Evolutionary conservation across 2,797 vertebrate species (phyloP).

Genomic region (Huso huso): DNA sequence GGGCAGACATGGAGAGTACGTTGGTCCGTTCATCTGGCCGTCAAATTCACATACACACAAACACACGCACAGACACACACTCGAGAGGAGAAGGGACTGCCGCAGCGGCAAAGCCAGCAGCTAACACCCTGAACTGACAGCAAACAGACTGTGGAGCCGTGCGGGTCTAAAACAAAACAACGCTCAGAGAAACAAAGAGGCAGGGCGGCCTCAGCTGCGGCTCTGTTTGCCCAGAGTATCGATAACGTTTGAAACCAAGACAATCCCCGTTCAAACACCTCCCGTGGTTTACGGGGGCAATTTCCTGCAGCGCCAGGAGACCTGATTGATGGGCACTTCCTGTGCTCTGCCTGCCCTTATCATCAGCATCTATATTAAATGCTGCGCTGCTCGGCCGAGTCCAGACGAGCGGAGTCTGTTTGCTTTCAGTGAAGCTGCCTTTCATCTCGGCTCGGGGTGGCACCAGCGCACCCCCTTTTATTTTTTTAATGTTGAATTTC

Average conservation of each 20-base stretch:
- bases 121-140: not conserved
- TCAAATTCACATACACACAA: no score
- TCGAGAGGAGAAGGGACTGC: no score
- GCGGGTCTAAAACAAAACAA: not conserved
- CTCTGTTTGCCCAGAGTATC: not conserved
- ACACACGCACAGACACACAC: no score
- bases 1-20: no score
- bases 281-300: constrained; percentile 39
- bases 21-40: no score
- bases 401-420: not conserved
- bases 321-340: constrained; percentile 49
- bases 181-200: not conserved
- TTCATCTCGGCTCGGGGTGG: not conserved
- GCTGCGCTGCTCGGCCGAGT: not conserved
- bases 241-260: constrained; percentile 16
- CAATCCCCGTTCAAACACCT: constrained; percentile 29
- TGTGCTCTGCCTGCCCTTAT: constrained; percentile 8
- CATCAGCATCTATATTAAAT: constrained; percentile 7
- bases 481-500: no score
- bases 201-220: not conserved
- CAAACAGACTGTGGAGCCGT: not conserved
- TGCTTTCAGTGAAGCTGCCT: not conserved
- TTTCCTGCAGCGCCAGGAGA: constrained; percentile 45
- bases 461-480: no score
- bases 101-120: no score